Base-by-base conservation (phyloP, 1,140 invertebrate genomes). In the Rhopalosiphum padi region DNA sequence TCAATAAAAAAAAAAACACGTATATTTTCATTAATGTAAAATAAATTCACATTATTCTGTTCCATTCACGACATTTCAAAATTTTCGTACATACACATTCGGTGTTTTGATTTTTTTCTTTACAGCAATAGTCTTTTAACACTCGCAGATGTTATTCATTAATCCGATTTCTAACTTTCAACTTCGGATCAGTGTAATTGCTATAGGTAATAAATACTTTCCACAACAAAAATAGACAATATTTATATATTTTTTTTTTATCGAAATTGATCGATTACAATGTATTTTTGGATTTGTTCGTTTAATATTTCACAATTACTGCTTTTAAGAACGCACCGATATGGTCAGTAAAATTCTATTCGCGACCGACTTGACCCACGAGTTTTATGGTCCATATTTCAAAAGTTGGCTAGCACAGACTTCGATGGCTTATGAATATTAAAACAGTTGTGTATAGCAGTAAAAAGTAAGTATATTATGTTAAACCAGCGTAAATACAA, bases 31-130 rank as follows among this genome's bases (percentile, higher is more conserved):
- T n/a, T 77, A 77, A n/a, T 77, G n/a, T 77, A 77, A 77, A 77
- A 77, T 77, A 77, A 77, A 77, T 77, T 77, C 60, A 77, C 60
- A 77, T n/a, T 77, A 77, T 77, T 77, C 30, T n/a, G 60, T 35
- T n/a, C 15, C 60, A 77, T 15, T 30, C 30, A 68, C 60, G 55
- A 68, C 1, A n/a, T n/a, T n/a, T n/a, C 30, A 18, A n/a, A 77
- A 9, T n/a, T n/a, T 18, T 23, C 15, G 30, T 77, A n/a, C n/a
- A 35, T n/a, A 68, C 18, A 35, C 15, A 18, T 30, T 77, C 1
- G 15, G 60, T n/a, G n/a, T 77, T 77, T 77, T 21, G 60, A 77
- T n/a, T 77, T 77, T n/a, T 18, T 18, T 18, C 18, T 11, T 77
- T 77, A 30, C 48, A 21, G 18, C 8, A 30, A 68, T 68, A 30